Evolutionary conservation across 2,113 vertebrate genomes (phyloP), one percentile per base, ranked within the genome.

Genomic region (Thamnophis sirtalis): DNA sequence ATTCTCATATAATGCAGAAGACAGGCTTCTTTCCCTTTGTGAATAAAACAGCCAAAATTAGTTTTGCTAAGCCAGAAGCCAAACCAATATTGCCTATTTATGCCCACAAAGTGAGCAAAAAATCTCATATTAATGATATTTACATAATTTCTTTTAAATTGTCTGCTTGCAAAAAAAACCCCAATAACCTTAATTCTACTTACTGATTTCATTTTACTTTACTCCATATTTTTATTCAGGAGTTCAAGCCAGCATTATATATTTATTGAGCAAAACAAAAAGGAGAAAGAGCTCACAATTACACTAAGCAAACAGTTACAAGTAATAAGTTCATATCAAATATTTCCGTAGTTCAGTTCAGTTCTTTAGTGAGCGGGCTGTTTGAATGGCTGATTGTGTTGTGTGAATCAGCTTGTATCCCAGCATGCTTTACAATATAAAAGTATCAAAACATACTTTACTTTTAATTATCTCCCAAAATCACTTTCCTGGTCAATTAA

Each of bases 401-500:
- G 54, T 55, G 8, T 54, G 92, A 33, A 33, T 88, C 53, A 89
- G 24, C n/a, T 0, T n/a, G 55, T 9, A 19, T 92, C 93, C 93
- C 88, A 89, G 28, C 11, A 55, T 94, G 91, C 68, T 11, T 94
- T 63, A 7, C 26, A 93, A 92, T 60, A 43, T 13, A 93, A 94
- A 90, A 50, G 93, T 94, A 96, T 68, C 91, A 92, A 95, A 96
- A 96, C 92, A 91, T 89, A 91, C 93, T 92, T 90, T 95, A 21
- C 53, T 38, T 96, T 95, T 95, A 94, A 96, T 96, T 96, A 95
- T 93, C 93, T 92, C 89, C 92, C 87, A 92, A 93, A 93, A 95
- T 93, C 91, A 2, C 93, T 96, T 96, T 93, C 93, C 92, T 92
- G 95, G 94, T 96, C 95, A 96, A 96, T 97, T 96, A 96, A 96